Evolutionary conservation across 2,888 invertebrate genomes (phyloP).

Genomic region (Yponomeuta malinellus): DNA sequence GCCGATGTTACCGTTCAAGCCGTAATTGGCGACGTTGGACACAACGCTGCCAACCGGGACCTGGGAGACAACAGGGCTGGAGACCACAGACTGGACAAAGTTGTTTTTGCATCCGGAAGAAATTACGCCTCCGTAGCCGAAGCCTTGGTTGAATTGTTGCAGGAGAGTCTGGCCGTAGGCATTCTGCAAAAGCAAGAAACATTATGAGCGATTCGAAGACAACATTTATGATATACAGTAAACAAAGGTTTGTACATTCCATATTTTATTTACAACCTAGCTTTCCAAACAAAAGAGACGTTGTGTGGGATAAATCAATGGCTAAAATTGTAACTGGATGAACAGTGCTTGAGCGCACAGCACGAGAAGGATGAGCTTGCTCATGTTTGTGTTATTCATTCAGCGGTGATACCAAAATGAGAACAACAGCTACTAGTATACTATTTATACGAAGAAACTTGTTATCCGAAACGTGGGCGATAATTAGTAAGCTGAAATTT

Average conservation of each 20-base stretch:
- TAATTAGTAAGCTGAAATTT: background rate
- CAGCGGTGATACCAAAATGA: constrained; percentile 5
- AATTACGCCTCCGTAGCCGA: background rate
- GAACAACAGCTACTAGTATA: background rate
- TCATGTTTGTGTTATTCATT: constrained; percentile 4
- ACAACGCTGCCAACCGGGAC: background rate
- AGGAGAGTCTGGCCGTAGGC: background rate
- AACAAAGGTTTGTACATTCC: too few relatives aligned
- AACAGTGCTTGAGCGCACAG: constrained; percentile 1
- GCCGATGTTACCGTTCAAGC: background rate
- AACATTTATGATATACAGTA: too few relatives aligned
- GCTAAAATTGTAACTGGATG: background rate
- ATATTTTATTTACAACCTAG: too few relatives aligned
- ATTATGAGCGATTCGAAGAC: background rate
- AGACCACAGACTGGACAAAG: background rate
- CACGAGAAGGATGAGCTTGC: background rate
- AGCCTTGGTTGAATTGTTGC: background rate
- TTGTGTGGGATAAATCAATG: background rate
- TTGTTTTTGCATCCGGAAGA: background rate
- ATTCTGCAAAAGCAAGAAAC: background rate
- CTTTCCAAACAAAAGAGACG: too few relatives aligned
- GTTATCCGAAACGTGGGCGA: background rate
- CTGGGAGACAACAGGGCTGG: background rate
- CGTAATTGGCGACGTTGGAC: background rate
- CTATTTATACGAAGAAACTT: background rate